Base-by-base conservation (phyloP, 2,113 vertebrate species). In the Podilymbus podiceps region DNA sequence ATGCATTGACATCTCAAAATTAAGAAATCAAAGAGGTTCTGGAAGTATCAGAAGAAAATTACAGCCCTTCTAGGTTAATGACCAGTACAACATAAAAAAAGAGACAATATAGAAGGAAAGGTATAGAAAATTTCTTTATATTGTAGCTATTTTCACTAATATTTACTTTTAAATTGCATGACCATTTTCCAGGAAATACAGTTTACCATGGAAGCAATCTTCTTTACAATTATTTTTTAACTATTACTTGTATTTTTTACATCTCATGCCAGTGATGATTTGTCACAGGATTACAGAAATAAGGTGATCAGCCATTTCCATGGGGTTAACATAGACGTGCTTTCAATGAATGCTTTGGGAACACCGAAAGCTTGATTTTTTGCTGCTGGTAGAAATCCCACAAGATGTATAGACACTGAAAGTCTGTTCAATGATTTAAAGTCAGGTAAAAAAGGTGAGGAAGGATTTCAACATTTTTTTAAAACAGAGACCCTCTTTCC, bases 401-500 rank as follows among this genome's bases (percentile, higher is more conserved):
- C 71, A 94, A 89, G 89, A 72, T 71, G 28, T 66, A 73, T 30
- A 89, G 94, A 97, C 96, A 97, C 89, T 95, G 89, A 85, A 96
- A 92, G 91, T 55, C 95, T 97, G 97, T 97, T 97, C 18, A 2
- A 69, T 94, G 89, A 94, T 95, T 97, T 95, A 95, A 95, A 76
- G 67, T 77, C 93, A 95, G 94, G 89, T 96, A 89, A 87, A 95
- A 96, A 95, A 92, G 84, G 95, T 94, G 89, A 96, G 84, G 89
- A 94, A 94, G 91, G 59, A 88, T 95, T 96, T 96, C 77, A 85
- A 62, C 77, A 59, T 95, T 87, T 96, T 92, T 97, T 94, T 59
- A 68, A 93, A 97, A 97, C 92, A 97, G 94, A 93, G 93, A 76
- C 77, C n/a, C 71, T 87, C 92, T 96, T 96, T 96, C 91, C 94